A percentile compares a stretch with the other conserved stretches of the same genome.
phyloP scores from a whole-genome alignment of 2,797 vertebrate genomes.

The Hirundo rustica region DNA sequence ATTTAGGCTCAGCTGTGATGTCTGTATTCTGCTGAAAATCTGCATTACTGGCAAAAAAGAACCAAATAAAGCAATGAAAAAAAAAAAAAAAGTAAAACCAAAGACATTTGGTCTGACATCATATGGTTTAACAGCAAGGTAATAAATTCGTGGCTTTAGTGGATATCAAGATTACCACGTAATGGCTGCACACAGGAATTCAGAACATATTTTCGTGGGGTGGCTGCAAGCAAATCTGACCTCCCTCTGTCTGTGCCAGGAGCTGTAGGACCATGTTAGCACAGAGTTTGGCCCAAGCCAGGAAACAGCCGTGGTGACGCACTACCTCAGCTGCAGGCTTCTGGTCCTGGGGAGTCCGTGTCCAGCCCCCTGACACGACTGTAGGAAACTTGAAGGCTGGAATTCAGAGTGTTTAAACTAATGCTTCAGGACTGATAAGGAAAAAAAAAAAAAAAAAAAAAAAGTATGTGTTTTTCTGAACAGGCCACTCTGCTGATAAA shows the following conservation, averaged over 20 bases:
- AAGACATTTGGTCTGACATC: background rate
- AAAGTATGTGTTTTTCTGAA: background rate
- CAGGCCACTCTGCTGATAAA: conserved; percentile 8
- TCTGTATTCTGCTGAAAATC: background rate
- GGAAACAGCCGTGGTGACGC: fast-evolving
- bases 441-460: background rate
- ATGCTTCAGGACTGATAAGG: conserved; percentile 30
- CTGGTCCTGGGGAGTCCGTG: background rate
- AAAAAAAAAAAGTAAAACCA: background rate
- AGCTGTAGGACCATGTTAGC: background rate
- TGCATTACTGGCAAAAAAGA: background rate
- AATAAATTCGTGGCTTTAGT: background rate
- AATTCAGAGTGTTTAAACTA: conserved; percentile 49
- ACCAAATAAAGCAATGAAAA: background rate
- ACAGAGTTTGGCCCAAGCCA: background rate
- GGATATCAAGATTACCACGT: background rate
- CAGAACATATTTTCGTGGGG: background rate
- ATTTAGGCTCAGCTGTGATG: background rate
- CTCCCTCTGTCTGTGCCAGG: background rate
- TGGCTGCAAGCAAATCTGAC: background rate
- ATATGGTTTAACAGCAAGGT: background rate
- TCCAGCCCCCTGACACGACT: background rate
- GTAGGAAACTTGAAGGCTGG: background rate
- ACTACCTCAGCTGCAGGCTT: background rate
- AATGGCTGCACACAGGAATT: background rate